Percentiles rank a stretch among this genome's conserved stretches.
These are phyloP conservation scores for Stegana nigrithorax DNA, from an alignment of 2,888 invertebrate species.

Conservation along the genomic window DNA sequence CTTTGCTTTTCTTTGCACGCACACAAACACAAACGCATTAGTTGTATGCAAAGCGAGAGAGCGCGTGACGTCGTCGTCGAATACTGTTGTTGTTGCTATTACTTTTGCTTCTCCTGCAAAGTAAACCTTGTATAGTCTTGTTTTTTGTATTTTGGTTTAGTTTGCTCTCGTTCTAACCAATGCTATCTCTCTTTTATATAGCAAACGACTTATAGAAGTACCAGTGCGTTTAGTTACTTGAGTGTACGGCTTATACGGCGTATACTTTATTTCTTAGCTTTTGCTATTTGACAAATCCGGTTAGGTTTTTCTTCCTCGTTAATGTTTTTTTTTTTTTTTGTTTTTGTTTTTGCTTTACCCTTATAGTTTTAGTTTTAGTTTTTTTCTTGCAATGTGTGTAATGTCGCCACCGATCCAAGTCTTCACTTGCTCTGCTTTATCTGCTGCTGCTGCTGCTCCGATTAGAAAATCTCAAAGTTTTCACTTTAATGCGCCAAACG, in stretches of 20 bases:
- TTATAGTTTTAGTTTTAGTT: constrained; percentile 21
- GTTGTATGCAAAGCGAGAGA: background rate
- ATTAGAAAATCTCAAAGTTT: background rate
- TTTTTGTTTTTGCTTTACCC: constrained; percentile 29
- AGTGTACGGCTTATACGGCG: constrained; percentile 39
- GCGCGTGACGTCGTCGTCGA: background rate
- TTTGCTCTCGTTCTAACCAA: constrained; percentile 26
- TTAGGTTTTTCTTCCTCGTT: constrained; percentile 25
- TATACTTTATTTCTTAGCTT: constrained; percentile 47
- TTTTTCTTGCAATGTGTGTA: constrained; percentile 31
- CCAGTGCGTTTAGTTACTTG: too few species aligned
- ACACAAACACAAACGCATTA: constrained; percentile 10
- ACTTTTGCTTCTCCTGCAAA: constrained; percentile 27
- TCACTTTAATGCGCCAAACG: constrained; percentile 54
- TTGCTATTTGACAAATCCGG: constrained; percentile 34
- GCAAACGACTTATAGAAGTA: constrained; percentile 42
- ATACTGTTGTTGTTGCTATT: constrained; percentile 17
- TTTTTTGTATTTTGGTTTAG: constrained; percentile 32
- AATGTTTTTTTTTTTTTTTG: constrained; percentile 20
- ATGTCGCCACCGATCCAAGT: constrained; percentile 21
- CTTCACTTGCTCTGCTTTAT: constrained; percentile 18
- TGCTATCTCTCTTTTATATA: constrained; percentile 25
- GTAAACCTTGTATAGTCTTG: constrained; percentile 36
- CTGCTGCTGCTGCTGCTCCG: background rate
- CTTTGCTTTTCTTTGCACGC: constrained; percentile 6